These are phyloP conservation scores for Opisthocomus hoazin DNA, from an alignment of 2,113 vertebrate genomes.

Conservation along the genomic window DNA sequence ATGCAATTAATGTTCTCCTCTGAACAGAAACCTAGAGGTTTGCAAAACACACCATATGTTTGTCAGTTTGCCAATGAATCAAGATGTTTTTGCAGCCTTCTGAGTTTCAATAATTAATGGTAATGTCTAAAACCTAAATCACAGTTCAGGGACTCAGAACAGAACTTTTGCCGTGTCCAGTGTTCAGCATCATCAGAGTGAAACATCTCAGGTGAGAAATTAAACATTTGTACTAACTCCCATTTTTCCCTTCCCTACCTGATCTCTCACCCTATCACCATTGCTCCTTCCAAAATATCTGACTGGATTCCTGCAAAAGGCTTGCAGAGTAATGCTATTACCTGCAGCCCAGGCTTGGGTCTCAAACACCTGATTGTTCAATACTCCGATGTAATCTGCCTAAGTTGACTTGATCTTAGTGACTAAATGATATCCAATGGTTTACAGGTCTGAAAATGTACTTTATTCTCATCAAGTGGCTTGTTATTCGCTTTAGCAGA, in stretches of 20 bases:
- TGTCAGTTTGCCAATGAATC: constrained; percentile 84
- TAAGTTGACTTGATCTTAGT: not conserved
- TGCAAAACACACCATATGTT: constrained; percentile 81
- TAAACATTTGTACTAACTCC: not conserved
- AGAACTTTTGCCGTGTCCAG: constrained; percentile 50
- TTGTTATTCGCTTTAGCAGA: not conserved
- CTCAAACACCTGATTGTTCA: not conserved
- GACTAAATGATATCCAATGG: not conserved
- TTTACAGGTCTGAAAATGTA: constrained; percentile 10
- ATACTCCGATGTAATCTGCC: not conserved
- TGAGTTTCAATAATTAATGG: constrained; percentile 82
- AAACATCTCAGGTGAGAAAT: constrained; percentile 60
- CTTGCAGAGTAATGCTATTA: not conserved
- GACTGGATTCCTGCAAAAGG: not conserved
- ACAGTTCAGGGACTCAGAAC: constrained; percentile 68
- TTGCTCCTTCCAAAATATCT: not conserved
- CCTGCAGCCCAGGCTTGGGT: not conserved
- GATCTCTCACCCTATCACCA: not conserved
- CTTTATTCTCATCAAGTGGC: not conserved
- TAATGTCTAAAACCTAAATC: constrained; percentile 78
- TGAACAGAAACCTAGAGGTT: constrained; percentile 74
- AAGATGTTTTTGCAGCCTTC: constrained; percentile 79
- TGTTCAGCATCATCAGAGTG: constrained; percentile 38
- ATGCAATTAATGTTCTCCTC: constrained; percentile 75
- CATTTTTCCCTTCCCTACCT: not conserved